These are phyloP conservation scores for Prunella fulvescens DNA, from an alignment of 2,113 vertebrate species.

Conservation along the genomic window DNA sequence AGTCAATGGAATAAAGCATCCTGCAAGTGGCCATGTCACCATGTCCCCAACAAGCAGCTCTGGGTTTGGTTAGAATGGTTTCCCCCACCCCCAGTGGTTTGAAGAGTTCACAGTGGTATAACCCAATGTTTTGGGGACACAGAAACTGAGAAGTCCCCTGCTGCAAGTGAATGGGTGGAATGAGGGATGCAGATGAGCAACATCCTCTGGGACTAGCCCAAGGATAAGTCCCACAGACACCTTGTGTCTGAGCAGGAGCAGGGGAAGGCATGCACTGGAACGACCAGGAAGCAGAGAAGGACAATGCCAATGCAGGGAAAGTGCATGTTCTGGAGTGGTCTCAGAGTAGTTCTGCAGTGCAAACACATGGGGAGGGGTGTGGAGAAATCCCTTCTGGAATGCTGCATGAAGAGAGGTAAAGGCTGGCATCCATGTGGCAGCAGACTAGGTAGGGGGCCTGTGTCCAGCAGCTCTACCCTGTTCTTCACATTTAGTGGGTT, in stretches of 20 bases:
- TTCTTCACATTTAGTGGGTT: constrained; percentile 82
- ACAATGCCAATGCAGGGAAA: constrained; percentile 33
- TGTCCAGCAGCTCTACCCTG: constrained; percentile 61
- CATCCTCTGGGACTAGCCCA: background rate
- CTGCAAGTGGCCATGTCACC: background rate
- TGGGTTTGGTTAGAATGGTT: background rate
- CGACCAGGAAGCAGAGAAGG: background rate
- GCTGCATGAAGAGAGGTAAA: constrained; percentile 59
- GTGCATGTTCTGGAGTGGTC: constrained; percentile 62
- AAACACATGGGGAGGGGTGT: background rate
- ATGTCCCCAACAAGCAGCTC: background rate
- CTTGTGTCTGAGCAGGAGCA: background rate
- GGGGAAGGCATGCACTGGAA: constrained; percentile 38
- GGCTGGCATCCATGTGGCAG: constrained; percentile 47
- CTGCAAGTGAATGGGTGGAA: constrained; percentile 19
- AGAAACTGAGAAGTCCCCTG: background rate
- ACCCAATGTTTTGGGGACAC: constrained; percentile 25
- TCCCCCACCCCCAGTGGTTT: constrained; percentile 56
- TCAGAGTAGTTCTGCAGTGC: constrained; percentile 52
- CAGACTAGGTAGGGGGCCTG: constrained; percentile 23
- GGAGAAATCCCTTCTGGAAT: constrained; percentile 69
- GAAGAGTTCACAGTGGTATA: constrained; percentile 77
- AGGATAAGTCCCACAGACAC: constrained; percentile 2
- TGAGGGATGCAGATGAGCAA: constrained; percentile 42
- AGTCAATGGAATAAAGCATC: constrained; percentile 19